Evolutionary conservation across 2,888 invertebrate species (phyloP).

Genomic region (Trilocha varians): DNA sequence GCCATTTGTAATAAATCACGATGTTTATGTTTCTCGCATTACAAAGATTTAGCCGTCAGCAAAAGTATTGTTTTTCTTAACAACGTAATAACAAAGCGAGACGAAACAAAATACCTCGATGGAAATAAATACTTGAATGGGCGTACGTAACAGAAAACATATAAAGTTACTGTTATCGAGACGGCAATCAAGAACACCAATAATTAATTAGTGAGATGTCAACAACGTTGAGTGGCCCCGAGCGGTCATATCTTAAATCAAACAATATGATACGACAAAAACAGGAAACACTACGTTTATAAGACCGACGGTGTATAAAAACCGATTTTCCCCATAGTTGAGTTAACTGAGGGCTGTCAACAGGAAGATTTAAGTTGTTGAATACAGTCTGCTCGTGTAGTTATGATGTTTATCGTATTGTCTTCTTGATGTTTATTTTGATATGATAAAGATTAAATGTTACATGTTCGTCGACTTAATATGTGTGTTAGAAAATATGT

Average conservation of each 20-base stretch:
- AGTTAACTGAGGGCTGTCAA: slow-evolving; percentile 24
- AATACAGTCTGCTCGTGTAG: background rate
- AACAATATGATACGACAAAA: slow-evolving; percentile 27
- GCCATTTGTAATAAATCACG: no score
- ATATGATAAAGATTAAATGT: background rate
- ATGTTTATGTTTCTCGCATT: no score
- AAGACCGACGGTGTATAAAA: slow-evolving; percentile 30
- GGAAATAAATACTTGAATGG: background rate
- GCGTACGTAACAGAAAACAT: background rate
- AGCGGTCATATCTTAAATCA: slow-evolving; percentile 11
- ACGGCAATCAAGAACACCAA: background rate
- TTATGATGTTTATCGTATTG: background rate
- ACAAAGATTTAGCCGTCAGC: no score
- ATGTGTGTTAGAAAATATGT: no score
- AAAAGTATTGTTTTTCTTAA: no score
- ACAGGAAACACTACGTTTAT: slow-evolving; percentile 26
- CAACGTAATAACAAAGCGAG: background rate
- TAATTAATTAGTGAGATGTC: slow-evolving; percentile 4
- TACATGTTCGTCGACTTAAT: no score
- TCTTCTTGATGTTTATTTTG: background rate
- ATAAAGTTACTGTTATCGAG: background rate
- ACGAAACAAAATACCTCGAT: background rate
- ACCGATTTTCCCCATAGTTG: slow-evolving; percentile 32
- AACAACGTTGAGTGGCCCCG: slow-evolving; percentile 4
- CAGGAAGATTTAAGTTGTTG: slow-evolving; percentile 4